phyloP scores from a whole-genome alignment of 2,797 vertebrate genomes.

The Hylomyscus alleni region DNA sequence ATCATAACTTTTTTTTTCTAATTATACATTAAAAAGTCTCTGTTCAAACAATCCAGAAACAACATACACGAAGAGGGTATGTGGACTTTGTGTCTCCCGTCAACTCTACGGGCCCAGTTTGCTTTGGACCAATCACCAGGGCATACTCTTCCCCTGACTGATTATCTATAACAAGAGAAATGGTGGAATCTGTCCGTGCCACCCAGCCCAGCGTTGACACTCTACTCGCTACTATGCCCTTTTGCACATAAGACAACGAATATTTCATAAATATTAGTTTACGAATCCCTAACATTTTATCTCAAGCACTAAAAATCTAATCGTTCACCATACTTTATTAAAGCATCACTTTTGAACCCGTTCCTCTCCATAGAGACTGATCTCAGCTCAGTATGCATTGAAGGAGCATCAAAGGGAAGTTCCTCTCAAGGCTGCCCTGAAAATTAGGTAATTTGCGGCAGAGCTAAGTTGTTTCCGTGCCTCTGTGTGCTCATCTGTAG shows the following conservation, averaged over 20 bases:
- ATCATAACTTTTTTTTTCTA: constrained; percentile 16
- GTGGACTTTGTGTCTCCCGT: neutral
- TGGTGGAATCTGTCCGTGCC: neutral
- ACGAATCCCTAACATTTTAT: neutral
- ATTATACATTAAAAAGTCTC: constrained; percentile 18
- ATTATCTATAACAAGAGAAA: neutral
- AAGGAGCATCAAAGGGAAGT: constrained; percentile 48
- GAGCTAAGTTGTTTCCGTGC: neutral
- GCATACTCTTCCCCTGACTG: neutral
- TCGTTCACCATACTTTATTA: neutral
- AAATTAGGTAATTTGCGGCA: neutral
- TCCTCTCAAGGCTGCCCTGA: neutral
- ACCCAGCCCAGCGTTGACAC: neutral
- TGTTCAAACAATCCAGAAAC: constrained; percentile 34
- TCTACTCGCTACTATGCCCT: neutral
- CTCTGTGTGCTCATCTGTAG: neutral
- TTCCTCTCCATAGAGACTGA: neutral
- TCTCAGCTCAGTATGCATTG: neutral
- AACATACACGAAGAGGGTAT: neutral
- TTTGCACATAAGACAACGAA: neutral
- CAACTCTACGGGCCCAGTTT: neutral
- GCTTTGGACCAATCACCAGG: neutral
- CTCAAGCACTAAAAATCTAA: neutral
- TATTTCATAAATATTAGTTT: neutral
- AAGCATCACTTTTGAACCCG: neutral